A percentile compares a stretch with the other conserved stretches of the same genome.
These are phyloP conservation scores for Sinopyrophorus schimmeli DNA, from an alignment of 2,888 invertebrate genomes.

Conservation along the genomic window DNA sequence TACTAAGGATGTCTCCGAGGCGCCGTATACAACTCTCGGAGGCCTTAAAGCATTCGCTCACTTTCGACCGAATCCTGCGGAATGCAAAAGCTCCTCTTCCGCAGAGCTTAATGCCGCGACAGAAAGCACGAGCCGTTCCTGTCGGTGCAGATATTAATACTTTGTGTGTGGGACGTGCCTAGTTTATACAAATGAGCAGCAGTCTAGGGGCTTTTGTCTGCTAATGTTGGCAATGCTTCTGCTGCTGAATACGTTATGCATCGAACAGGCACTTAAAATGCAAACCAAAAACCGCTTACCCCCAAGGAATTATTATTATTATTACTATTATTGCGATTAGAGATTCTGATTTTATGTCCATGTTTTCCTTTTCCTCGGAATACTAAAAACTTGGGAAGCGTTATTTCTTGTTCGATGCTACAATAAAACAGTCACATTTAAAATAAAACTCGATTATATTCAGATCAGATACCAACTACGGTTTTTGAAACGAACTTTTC, in stretches of 20 bases:
- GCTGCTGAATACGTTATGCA: conserved; percentile 36
- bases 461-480: too few relatives aligned
- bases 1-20: conserved; percentile 38
- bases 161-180: conserved; percentile 38
- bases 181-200: conserved; percentile 38
- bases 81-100: conserved; percentile 24
- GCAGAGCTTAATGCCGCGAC: conserved; percentile 23
- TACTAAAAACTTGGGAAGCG: too few relatives aligned
- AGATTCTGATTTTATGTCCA: conserved; percentile 8
- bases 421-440: too few relatives aligned
- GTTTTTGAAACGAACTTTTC: too few relatives aligned
- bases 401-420: too few relatives aligned
- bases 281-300: conserved; percentile 22
- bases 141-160: conserved; percentile 37
- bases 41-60: conserved; percentile 29
- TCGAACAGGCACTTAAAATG: conserved; percentile 31
- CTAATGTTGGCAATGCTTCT: conserved; percentile 37
- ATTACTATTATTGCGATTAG: conserved; percentile 15
- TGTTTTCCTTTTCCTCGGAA: conserved; percentile 9
- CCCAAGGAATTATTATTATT: conserved; percentile 23
- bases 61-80: conserved; percentile 13
- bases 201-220: conserved; percentile 38
- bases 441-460: too few relatives aligned
- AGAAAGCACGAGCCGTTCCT: conserved; percentile 32
- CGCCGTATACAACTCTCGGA: conserved; percentile 24